phyloP scores from a whole-genome alignment of 2,888 invertebrate genomes.

The Xylocampa areola region DNA sequence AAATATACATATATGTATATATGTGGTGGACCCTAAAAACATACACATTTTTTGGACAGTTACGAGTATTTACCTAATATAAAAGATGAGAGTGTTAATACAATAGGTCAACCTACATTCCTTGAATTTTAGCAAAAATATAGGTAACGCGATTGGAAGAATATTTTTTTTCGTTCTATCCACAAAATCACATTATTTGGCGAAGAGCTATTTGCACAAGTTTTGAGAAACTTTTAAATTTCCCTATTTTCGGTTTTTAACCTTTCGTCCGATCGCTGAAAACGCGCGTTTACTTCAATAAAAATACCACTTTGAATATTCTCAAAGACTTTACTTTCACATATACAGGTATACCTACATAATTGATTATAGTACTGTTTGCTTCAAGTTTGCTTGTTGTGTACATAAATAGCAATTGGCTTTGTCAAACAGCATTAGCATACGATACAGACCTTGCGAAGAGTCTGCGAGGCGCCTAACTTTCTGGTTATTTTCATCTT shows the following conservation, averaged over 20 bases:
- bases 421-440: background rate
- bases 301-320: constrained; percentile 16
- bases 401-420: background rate
- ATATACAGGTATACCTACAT: constrained; percentile 4
- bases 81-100: no score
- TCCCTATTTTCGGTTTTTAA: constrained; percentile 12
- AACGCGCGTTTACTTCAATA: constrained; percentile 13
- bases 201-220: constrained; percentile 20
- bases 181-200: constrained; percentile 16
- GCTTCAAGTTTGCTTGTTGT: constrained; percentile 2
- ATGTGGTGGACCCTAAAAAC: no score
- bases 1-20: no score
- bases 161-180: constrained; percentile 3
- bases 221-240: constrained; percentile 13
- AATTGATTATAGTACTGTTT: constrained; percentile 3
- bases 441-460: background rate
- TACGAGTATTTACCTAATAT: no score
- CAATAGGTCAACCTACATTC: background rate
- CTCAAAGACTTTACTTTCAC: background rate
- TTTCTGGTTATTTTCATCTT: background rate
- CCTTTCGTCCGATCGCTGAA: constrained; percentile 13
- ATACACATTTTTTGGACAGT: no score
- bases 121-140: background rate
- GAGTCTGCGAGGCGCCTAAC: background rate
- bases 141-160: constrained; percentile 1